Evolutionary conservation across 2,797 vertebrate species (phyloP).

Genomic region (Gobionotothen gibberifrons): DNA sequence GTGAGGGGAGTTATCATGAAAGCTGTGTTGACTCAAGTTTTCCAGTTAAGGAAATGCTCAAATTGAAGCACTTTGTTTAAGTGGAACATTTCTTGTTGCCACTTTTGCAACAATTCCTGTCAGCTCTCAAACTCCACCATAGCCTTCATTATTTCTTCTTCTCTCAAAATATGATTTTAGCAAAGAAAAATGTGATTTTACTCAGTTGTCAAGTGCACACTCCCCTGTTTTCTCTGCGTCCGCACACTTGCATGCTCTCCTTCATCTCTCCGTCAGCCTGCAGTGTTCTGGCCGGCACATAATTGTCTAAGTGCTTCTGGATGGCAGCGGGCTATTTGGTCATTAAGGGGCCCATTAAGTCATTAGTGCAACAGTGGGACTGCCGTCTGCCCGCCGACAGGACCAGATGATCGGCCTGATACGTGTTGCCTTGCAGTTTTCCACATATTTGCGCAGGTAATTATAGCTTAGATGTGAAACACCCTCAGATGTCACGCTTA

Average conservation of each 20-base stretch:
- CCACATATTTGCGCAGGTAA: constrained; percentile 79
- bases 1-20: constrained; percentile 11
- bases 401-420: constrained; percentile 78
- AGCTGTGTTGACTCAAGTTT: constrained; percentile 30
- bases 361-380: constrained; percentile 83
- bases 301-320: constrained; percentile 87
- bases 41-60: constrained; percentile 44
- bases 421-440: constrained; percentile 73
- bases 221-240: constrained; percentile 43
- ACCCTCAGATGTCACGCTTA: constrained; percentile 73
- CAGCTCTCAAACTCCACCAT: neutral
- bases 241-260: constrained; percentile 32
- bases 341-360: constrained; percentile 86
- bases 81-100: constrained; percentile 35
- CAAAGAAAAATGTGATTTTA: constrained; percentile 35
- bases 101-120: constrained; percentile 12
- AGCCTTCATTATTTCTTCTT: constrained; percentile 20
- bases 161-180: constrained; percentile 31
- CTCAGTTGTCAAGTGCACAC: constrained; percentile 57
- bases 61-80: constrained; percentile 42
- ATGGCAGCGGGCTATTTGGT: constrained; percentile 86
- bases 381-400: constrained; percentile 72
- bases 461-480: constrained; percentile 75
- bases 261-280: constrained; percentile 55
- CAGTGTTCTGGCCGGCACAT: constrained; percentile 76